Base-by-base conservation (phyloP, 2,888 invertebrate species). In the Drosophila hamatofila region DNA sequence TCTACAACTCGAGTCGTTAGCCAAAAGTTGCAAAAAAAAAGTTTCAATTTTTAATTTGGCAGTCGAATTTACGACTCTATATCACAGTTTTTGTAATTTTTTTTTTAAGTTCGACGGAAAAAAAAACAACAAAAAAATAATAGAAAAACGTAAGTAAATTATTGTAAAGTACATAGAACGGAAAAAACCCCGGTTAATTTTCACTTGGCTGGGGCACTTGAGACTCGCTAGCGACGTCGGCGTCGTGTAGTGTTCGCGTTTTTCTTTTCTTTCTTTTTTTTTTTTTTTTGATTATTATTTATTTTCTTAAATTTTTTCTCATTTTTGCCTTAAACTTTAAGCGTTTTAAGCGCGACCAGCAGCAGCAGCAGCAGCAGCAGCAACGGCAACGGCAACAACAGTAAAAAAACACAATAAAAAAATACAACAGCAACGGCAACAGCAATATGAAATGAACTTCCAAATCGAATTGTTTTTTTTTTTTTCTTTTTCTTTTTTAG, bases 41-140 rank as follows among this genome's bases (percentile, higher is more conserved):
- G n/a, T 27, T n/a, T 57, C 67, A 74, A 67, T 70, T 76, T 76
- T 59, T 39, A 59, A 71, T 68, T 81, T 87, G 84, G 64, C 84
- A 72, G 68, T 54, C 23, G 55, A 67, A 69, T 74, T 74, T 64
- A 78, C 44, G 51, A 25, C 78, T 63, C 46, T 60, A 59, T 75
- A 52, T 57, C 68, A 46, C 67, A 58, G 33, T 21, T 16, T 72
- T 55, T 21, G 11, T 18, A 33, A 30, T 75, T 42, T 18, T 39
- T 37, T 33, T 42, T 63, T 76, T 64, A 55, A 51, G 49, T 23
- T 51, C 49, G 46, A 57, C 67, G 59, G 59, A 44, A 55, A 48
- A 67, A 52, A 49, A 49, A 39, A 54, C 25, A 49, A 75, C 48
- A 49, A 56, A 57, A 49, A 66, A 56, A 44, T 41, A 51, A 42